Percentiles rank a stretch among this genome's conserved stretches.
Conservation (phyloP, 2,113 vertebrate genomes). For the Rhabdomys dilectus region DNA sequence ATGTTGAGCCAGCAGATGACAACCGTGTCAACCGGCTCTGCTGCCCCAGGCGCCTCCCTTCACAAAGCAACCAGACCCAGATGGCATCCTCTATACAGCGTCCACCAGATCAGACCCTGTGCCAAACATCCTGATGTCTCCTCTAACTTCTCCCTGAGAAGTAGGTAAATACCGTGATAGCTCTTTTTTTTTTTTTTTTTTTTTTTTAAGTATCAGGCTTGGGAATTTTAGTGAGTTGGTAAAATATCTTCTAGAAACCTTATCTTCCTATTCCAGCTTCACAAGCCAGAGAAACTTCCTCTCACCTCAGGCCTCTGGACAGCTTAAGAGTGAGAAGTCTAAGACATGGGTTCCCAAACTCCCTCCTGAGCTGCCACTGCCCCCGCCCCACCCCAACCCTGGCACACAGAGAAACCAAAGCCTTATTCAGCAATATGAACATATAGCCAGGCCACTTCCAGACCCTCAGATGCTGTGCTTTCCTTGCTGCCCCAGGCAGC, state of each 20-base stretch:
- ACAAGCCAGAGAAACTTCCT: no score
- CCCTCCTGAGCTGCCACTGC: not conserved
- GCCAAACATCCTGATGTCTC: not conserved
- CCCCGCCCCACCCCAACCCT: not conserved
- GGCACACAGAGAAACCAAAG: not conserved
- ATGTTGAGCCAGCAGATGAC: not conserved
- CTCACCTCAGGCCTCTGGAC: no score
- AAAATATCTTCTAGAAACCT: not conserved
- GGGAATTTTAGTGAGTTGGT: not conserved
- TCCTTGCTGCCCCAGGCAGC: not conserved
- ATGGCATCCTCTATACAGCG: accelerated
- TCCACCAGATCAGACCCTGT: not conserved
- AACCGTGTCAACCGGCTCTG: accelerated
- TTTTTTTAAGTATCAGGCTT: not conserved
- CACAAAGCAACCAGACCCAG: no score
- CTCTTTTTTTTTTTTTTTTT: not conserved
- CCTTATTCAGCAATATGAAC: not conserved
- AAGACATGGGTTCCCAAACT: not conserved
- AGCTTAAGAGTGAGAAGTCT: not conserved
- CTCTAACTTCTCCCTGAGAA: accelerated
- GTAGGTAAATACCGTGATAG: no score
- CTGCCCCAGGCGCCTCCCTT: not conserved
- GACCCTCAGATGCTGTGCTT: not conserved
- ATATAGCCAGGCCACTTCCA: not conserved
- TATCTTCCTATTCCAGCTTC: not conserved